phyloP scores from a whole-genome alignment of 2,888 invertebrate species.

The Apoderus coryli region DNA sequence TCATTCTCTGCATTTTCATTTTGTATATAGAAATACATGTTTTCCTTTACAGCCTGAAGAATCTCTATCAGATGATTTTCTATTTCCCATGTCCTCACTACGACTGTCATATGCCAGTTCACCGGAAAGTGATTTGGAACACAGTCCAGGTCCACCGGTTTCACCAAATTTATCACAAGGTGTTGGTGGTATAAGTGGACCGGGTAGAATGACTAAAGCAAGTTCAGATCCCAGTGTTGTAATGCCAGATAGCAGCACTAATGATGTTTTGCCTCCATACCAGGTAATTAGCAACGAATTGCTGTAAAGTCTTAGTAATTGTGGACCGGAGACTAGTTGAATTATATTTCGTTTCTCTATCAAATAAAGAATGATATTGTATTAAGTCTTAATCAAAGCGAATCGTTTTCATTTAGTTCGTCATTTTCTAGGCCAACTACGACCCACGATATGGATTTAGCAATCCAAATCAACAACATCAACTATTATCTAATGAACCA shows the following conservation, averaged over 20 bases:
- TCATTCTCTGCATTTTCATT: slow-evolving; percentile 9
- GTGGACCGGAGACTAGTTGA: too few species aligned
- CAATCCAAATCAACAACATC: slow-evolving; percentile 21
- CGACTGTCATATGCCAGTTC: slow-evolving; percentile 91
- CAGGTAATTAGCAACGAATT: too few species aligned
- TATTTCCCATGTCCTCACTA: slow-evolving; percentile 94
- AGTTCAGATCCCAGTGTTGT: slow-evolving; percentile 93
- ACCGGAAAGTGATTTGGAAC: slow-evolving; percentile 89
- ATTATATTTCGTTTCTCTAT: too few species aligned
- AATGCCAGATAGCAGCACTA: slow-evolving; percentile 61
- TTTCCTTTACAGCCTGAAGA: slow-evolving; percentile 72
- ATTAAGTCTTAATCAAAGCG: slow-evolving; percentile 1
- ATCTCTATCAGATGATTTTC: slow-evolving; percentile 94
- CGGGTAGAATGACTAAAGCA: slow-evolving; percentile 49
- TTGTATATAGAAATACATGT: slow-evolving; percentile 16
- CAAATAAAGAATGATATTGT: too few species aligned
- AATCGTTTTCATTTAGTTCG: slow-evolving; percentile 2
- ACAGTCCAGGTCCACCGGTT: slow-evolving; percentile 57
- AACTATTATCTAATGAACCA: slow-evolving; percentile 13
- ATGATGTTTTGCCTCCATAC: slow-evolving; percentile 70
- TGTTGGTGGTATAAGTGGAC: slow-evolving; percentile 35
- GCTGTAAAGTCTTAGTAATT: too few species aligned
- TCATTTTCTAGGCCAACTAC: slow-evolving; percentile 30
- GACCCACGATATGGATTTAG: slow-evolving; percentile 31
- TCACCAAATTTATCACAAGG: slow-evolving; percentile 40